Conservation (phyloP, 2,113 vertebrate species). For the Micromys minutus region DNA sequence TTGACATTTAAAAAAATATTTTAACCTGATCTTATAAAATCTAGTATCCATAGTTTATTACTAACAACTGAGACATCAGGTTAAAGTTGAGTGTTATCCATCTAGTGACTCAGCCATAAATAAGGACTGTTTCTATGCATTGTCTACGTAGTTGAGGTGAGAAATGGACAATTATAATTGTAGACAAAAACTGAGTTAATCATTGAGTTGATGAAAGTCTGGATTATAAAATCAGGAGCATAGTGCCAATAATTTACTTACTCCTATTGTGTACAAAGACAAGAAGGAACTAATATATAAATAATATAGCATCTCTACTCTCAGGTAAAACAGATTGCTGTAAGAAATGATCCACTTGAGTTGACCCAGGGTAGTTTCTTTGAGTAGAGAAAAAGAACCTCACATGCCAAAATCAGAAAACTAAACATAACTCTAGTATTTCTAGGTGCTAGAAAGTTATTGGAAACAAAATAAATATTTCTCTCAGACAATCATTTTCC, state of each 20-base stretch:
- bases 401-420: not conserved
- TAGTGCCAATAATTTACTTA: not conserved
- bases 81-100: conserved; percentile 56
- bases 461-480: not conserved
- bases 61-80: conserved; percentile 55
- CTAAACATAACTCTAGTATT: not conserved
- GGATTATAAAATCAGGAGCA: not conserved
- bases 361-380: not conserved
- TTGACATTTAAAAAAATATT: conserved; percentile 72
- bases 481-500: not conserved
- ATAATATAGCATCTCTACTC: conserved; percentile 32
- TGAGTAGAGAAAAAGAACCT: not conserved
- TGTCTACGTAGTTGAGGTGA: not conserved
- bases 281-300: not conserved
- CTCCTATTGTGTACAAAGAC: not conserved
- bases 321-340: not conserved
- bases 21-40: conserved; percentile 62
- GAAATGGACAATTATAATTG: not conserved
- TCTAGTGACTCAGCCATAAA: conserved; percentile 51
- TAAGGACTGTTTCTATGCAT: conserved; percentile 1
- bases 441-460: not conserved
- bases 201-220: not conserved
- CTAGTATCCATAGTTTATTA: conserved; percentile 45
- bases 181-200: not conserved
- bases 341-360: conserved; percentile 6